Base-by-base conservation (phyloP, 1,140 invertebrate species). In the Andrena cerasifolii region DNA sequence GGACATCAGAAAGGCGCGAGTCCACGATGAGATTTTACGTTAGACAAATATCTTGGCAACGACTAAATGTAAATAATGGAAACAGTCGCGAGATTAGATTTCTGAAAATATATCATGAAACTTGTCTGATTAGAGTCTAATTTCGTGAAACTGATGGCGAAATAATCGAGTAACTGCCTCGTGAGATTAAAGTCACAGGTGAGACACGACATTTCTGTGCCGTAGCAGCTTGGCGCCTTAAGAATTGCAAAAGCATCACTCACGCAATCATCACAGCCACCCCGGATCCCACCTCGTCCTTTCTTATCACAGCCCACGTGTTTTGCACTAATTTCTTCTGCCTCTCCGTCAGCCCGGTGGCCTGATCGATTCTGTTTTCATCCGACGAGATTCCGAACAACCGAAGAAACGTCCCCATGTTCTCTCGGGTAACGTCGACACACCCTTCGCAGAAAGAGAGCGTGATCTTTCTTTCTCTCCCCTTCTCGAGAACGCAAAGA, bases 181-280 rank as follows among this genome's bases (percentile, higher is more conserved):
- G n/a, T n/a, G n/a, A n/a, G n/a, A n/a, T n/a, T n/a, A n/a, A n/a
- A n/a, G n/a, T n/a, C n/a, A n/a, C n/a, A n/a, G n/a, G n/a, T n/a
- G n/a, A n/a, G n/a, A n/a, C n/a, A n/a, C n/a, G n/a, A n/a, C n/a
- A n/a, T n/a, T n/a, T n/a, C n/a, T n/a, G n/a, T n/a, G n/a, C n/a
- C n/a, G n/a, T n/a, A n/a, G n/a, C n/a, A n/a, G n/a, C n/a, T n/a
- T 1, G 24, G 49, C n/a, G 3, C 6, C 49, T 7, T 21, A 18
- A 7, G 24, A 53, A 36, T 33, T 18, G 0, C 14, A 54, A 54
- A 71, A 62, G 49, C 36, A 26, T 65, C 45, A 90, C 93, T 91
- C 91, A 94, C 94, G 89, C 88, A 70, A 90, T 56, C 86, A 94
- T 94, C 31, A 94, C 87, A 5, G 90, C 87, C 4, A 93, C 75